A percentile compares a stretch with the other conserved stretches of the same genome.
Conservation (phyloP, 2,797 vertebrate species). For the Gouania willdenowi region DNA sequence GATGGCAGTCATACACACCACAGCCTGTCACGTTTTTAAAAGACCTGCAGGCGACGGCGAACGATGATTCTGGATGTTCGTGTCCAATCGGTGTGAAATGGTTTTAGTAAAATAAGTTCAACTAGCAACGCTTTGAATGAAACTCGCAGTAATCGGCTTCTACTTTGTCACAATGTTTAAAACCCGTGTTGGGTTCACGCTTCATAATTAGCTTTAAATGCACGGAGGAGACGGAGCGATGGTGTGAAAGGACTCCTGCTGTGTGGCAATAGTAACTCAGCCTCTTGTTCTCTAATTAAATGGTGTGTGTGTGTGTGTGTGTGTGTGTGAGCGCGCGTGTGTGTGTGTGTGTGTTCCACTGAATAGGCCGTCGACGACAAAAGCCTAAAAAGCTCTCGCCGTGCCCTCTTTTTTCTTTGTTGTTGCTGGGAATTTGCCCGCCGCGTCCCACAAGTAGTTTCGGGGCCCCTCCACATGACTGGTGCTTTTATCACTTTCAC, state of each 20-base stretch:
- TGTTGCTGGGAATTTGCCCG: slow-evolving; percentile 49
- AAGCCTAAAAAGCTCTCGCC: slow-evolving; percentile 39
- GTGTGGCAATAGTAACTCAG: slow-evolving; percentile 67
- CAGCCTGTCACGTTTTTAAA: slow-evolving; percentile 46
- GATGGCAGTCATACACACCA: slow-evolving; percentile 57
- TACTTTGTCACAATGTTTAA: slow-evolving; percentile 69
- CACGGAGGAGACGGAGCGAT: slow-evolving; percentile 51
- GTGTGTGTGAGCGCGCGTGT: too few species aligned
- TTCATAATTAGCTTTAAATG: slow-evolving; percentile 70
- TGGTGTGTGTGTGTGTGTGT: slow-evolving; percentile 44
- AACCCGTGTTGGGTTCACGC: slow-evolving; percentile 66
- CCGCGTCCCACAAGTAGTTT: slow-evolving; percentile 48
- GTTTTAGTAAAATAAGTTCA: slow-evolving; percentile 64
- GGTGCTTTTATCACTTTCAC: slow-evolving; percentile 12
- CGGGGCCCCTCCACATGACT: slow-evolving; percentile 32
- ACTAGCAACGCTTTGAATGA: slow-evolving; percentile 38
- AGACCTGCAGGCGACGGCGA: slow-evolving; percentile 44
- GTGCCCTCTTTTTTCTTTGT: slow-evolving; percentile 36
- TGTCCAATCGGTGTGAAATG: slow-evolving; percentile 66
- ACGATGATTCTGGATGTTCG: slow-evolving; percentile 46
- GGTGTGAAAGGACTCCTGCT: slow-evolving; percentile 55
- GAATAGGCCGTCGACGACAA: slow-evolving; percentile 57
- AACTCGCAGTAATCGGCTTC: slow-evolving; percentile 64
- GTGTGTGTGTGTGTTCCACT: slow-evolving; percentile 47
- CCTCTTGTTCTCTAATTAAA: slow-evolving; percentile 74